Percentiles rank a stretch among this genome's conserved stretches.
These are phyloP conservation scores for Cydia pomonella DNA, from an alignment of 1,140 invertebrate species.

Conservation along the genomic window DNA sequence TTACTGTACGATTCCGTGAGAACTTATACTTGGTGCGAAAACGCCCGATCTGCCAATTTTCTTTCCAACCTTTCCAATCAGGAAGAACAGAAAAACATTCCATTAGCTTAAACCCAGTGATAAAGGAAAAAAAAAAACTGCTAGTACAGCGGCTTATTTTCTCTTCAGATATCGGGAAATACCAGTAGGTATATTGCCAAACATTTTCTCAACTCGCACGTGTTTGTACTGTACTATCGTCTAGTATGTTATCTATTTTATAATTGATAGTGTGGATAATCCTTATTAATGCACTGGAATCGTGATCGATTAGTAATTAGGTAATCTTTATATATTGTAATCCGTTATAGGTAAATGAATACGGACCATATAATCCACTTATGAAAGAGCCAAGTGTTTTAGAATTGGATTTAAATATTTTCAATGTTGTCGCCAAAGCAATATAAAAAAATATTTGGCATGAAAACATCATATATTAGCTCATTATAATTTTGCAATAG, in stretches of 20 bases:
- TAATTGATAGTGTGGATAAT: neutral
- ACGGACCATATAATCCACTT: no score
- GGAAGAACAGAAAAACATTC: neutral
- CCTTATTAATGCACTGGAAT: neutral
- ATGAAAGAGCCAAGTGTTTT: no score
- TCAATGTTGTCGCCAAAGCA: no score
- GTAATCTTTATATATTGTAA: neutral
- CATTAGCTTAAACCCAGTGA: neutral
- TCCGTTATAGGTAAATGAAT: neutral
- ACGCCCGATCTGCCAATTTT: no score
- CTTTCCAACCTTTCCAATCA: no score
- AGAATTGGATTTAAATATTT: no score
- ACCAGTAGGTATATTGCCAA: constrained; percentile 6
- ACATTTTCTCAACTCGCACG: neutral
- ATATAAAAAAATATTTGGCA: no score
- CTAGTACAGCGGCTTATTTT: neutral
- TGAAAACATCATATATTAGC: no score
- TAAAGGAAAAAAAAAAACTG: neutral
- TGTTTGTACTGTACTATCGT: neutral
- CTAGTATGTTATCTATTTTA: constrained; percentile 14
- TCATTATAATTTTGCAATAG: no score
- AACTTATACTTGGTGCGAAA: no score
- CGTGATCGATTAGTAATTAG: constrained; percentile 10
- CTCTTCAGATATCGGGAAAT: neutral
- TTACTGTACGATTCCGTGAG: no score